These are phyloP conservation scores for Urosaurus nigricauda DNA, from an alignment of 2,797 vertebrate genomes.

Conservation along the genomic window DNA sequence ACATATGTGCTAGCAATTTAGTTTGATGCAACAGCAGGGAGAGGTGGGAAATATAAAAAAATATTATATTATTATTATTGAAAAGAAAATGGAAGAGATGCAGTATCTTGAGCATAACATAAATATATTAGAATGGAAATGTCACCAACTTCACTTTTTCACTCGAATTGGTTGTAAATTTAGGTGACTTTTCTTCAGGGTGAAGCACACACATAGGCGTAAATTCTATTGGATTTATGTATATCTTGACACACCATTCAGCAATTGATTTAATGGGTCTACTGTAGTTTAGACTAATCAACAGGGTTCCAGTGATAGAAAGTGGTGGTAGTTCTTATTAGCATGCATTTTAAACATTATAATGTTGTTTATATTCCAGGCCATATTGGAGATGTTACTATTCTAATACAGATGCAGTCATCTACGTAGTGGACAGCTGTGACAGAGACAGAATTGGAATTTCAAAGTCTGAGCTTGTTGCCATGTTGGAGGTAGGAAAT, in stretches of 20 bases:
- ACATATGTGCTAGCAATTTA: not conserved
- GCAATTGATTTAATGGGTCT: no score
- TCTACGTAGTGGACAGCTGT: slow-evolving; percentile 98
- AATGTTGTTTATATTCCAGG: slow-evolving; percentile 74
- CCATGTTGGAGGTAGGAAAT: slow-evolving; percentile 94
- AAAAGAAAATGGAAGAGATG: not conserved
- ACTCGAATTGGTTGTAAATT: not conserved
- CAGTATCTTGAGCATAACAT: not conserved
- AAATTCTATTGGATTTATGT: no score
- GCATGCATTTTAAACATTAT: not conserved
- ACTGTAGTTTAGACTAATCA: no score
- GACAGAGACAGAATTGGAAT: slow-evolving; percentile 98
- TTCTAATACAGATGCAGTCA: slow-evolving; percentile 98
- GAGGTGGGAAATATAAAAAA: no score
- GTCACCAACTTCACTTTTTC: not conserved
- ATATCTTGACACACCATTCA: no score
- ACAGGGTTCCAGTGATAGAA: no score
- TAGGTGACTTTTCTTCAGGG: not conserved
- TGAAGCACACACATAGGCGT: not conserved
- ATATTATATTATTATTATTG: no score
- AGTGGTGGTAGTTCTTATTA: not conserved
- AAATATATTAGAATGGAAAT: not conserved
- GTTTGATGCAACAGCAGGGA: not conserved
- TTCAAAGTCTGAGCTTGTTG: slow-evolving; percentile 97
- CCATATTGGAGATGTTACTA: slow-evolving; percentile 99